Evolutionary conservation across 2,113 vertebrate genomes (phyloP), one percentile per base, ranked within the genome.

Genomic region (Lampris incognitus): DNA sequence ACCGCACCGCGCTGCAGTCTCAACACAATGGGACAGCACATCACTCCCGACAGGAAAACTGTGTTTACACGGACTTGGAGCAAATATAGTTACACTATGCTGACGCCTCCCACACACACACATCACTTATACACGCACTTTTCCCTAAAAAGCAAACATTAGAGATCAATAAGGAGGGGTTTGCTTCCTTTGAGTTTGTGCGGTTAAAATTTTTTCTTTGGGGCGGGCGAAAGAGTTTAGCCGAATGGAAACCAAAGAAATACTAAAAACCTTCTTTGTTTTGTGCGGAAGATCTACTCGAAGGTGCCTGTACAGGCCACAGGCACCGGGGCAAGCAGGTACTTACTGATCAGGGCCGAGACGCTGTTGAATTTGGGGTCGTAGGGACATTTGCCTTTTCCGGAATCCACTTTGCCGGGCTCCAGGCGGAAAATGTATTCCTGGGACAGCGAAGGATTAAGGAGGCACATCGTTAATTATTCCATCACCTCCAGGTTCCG

Each of bases 341-440:
- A 97, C 97, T 96, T 94, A 99, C 98, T 98, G 93, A 99, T 97
- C 89, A 99, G 94, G 8, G 96, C 95, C 0, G 97, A 99, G 72
- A 98, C 96, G 0, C 97, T 99, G 94, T 98, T 97, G 76, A 99
- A 94, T 95, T 99, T 99, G 85, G 98, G 98, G 91, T 99, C 98
- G 0, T 97, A 99, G 0, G 98, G 97, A 87, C 98, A 99, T 87
- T 99, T 99, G 81, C 98, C 98, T 91, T 99, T 99, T 84, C 98
- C 98, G 5, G 98, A 99, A 93, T 99, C 98, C 82, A 98, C 95
- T 91, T 95, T 97, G 80, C 97, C 97, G 0, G 97, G 96, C 87
- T 99, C 98, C 93, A 99, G 92, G 76, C 97, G 96, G 91, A 99
- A 99, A 90, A 99, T 95, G 80, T 99, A 99, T 91, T 99, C 97